phyloP scores from a whole-genome alignment of 2,888 invertebrate species.

The Lysandra coridon region DNA sequence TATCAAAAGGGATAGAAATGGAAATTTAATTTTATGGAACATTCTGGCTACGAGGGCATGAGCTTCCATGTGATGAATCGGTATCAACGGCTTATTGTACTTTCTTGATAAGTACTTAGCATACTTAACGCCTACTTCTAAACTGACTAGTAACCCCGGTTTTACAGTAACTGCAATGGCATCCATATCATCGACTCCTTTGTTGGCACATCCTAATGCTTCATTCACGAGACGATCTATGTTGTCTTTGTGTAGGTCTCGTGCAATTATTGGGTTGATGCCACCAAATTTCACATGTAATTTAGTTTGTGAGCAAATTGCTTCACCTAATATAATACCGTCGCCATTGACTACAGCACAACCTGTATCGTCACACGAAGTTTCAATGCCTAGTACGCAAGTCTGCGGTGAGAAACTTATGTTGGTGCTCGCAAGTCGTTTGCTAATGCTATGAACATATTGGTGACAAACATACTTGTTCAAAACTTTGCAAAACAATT shows the following conservation, averaged over 20 bases:
- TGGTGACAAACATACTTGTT: neutral
- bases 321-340: constrained; percentile 89
- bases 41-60: constrained; percentile 95
- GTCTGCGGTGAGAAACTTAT: constrained; percentile 39
- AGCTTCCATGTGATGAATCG: constrained; percentile 99
- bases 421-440: constrained; percentile 21
- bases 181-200: constrained; percentile 84
- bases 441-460: constrained; percentile 15
- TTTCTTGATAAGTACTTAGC: constrained; percentile 86
- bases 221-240: constrained; percentile 87
- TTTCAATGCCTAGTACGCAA: constrained; percentile 93
- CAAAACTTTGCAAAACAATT: neutral
- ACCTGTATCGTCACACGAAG: constrained; percentile 98
- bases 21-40: constrained; percentile 86
- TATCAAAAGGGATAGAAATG: constrained; percentile 92
- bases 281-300: constrained; percentile 89
- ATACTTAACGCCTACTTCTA: constrained; percentile 90
- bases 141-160: constrained; percentile 90
- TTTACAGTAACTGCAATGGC: constrained; percentile 95
- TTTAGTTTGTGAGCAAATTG: constrained; percentile 88
- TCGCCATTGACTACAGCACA: constrained; percentile 89
- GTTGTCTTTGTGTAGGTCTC: constrained; percentile 88
- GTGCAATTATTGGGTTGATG: constrained; percentile 93
- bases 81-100: constrained; percentile 90
- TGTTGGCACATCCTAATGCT: constrained; percentile 82